Base-by-base conservation (phyloP, 92 coral and sea anemone genomes). In the Bergia puertoricense region DNA sequence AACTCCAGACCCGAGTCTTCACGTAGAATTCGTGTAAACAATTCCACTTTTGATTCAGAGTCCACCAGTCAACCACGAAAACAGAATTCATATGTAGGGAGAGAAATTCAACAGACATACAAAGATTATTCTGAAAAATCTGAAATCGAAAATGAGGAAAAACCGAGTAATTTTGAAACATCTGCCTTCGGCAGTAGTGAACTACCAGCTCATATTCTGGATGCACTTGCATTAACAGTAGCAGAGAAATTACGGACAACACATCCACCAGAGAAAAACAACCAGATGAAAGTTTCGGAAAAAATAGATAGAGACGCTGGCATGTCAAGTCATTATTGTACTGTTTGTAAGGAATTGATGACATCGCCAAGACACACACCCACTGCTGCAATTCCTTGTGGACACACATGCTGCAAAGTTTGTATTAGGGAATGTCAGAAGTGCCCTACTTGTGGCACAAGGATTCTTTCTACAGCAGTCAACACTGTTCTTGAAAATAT, bases 401-500 rank as follows among this genome's bases (percentile, higher is more conserved):
- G 99, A 79, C 99, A 97, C 80, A 94, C 99, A 65, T 93, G 91
- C 43, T 97, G 99, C 91, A 91, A 95, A 86, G 86, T 91, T 71
- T 97, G 99, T 77, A 81, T 93, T 41, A 57, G 93, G 72, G 98
- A 95, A 46, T 93, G 93, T 85, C 92, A 91, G 73, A 97, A 97
- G 79, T 97, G 99, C 76, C 98, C 97, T 44, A 88, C 93, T 22
- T 97, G 99, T 90, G 95, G 94, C 74, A 80, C 94, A 36, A 91
- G 92, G 78, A 92, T 95, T 10, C 88, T 77, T 76, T 94, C 99
- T 30, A 93, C 99, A 74, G 98, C 99, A 62, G 98, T 94, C 22
- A 97, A 97, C 44, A 97, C 99, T n/a, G 99, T 97, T 5, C 88
- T 97, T 71, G 95, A 97, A 89, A 93, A 84, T 48, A 97, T 97